A percentile compares a stretch with the other conserved stretches of the same genome.
Evolutionary conservation across 2,888 invertebrate species (phyloP).

Genomic region (Emmelina monodactyla): DNA sequence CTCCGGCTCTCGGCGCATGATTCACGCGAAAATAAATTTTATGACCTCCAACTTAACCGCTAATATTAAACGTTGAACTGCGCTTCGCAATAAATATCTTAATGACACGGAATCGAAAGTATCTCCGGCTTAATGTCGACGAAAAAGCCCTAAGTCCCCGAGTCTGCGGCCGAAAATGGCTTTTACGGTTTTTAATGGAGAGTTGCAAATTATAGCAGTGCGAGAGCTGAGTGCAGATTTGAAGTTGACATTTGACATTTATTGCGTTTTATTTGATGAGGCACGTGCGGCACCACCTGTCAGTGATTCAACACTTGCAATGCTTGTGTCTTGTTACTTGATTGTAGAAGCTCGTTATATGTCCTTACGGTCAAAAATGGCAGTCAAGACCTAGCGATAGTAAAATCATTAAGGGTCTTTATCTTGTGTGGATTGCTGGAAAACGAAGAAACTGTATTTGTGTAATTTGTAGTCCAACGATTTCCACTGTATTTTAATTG

Average conservation of each 20-base stretch:
- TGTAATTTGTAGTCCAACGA: too few species aligned
- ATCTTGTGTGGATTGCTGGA: too few species aligned
- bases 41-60: conserved; percentile 28
- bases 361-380: too few species aligned
- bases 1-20: conserved; percentile 28
- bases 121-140: conserved; percentile 29
- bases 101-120: conserved; percentile 65
- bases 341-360: too few species aligned
- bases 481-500: conserved; percentile 18
- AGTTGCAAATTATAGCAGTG: conserved; percentile 19
- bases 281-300: conserved; percentile 64
- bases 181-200: conserved; percentile 24
- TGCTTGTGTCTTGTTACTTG: too few species aligned
- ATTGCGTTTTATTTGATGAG: conserved; percentile 57
- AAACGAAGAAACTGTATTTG: too few species aligned
- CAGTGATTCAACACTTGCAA: conserved; percentile 50
- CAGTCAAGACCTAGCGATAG: too few species aligned
- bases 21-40: conserved; percentile 36
- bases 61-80: conserved; percentile 37
- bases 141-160: conserved; percentile 30
- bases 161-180: conserved; percentile 22
- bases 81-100: conserved; percentile 57
- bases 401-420: too few species aligned
- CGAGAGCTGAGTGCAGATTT: conserved; percentile 1
- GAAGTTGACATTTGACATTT: conserved; percentile 51